These are phyloP conservation scores for Chrosomus eos DNA, from an alignment of 2,797 vertebrate genomes.

Conservation along the genomic window DNA sequence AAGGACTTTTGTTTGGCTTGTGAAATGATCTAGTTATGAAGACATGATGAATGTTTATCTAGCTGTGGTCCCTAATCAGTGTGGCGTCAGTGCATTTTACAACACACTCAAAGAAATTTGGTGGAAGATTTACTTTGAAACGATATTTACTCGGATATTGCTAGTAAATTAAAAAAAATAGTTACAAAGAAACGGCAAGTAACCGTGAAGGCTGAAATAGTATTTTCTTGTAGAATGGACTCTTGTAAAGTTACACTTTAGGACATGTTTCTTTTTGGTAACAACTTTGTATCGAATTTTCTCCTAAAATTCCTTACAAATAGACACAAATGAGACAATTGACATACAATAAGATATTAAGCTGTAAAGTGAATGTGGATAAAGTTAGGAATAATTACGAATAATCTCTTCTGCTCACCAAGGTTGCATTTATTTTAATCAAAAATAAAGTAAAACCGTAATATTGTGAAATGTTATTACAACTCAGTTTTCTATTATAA, in stretches of 20 bases:
- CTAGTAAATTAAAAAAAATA: not conserved
- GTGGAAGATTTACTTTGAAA: not conserved
- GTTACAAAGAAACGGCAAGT: not conserved
- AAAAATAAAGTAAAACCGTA: not conserved
- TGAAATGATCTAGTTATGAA: conserved; percentile 13
- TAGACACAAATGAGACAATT: not conserved
- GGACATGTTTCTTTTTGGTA: not conserved
- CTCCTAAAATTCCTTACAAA: not conserved
- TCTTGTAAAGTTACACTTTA: not conserved
- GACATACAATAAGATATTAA: not conserved
- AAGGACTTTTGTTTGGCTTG: conserved; percentile 15
- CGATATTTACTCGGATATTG: not conserved
- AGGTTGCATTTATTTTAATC: no score
- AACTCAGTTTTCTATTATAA: not conserved
- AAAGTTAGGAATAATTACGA: not conserved
- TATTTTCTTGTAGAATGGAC: not conserved
- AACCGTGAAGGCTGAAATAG: no score
- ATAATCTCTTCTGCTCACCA: not conserved
- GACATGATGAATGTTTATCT: conserved; percentile 11
- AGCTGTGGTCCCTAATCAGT: not conserved
- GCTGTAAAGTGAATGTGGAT: not conserved
- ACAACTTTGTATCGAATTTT: not conserved
- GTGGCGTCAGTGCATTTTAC: not conserved
- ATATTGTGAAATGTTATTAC: not conserved
- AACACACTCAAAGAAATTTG: not conserved